Evolutionary conservation across 1,140 invertebrate species (phyloP).

Genomic region (Cydia strobilella): DNA sequence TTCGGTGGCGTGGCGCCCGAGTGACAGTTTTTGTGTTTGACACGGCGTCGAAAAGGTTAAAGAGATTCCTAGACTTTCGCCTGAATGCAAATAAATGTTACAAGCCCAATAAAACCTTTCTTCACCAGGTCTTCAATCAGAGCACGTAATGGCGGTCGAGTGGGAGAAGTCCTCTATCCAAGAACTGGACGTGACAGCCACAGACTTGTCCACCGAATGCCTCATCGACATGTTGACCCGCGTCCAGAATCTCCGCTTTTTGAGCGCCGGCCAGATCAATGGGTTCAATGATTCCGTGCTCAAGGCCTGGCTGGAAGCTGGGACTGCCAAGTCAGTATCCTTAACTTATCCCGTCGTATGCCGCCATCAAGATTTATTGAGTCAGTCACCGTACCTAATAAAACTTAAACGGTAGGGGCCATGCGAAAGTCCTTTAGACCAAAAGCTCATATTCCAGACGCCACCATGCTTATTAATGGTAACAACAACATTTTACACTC

Average conservation of each 20-base stretch:
- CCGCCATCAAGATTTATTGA: too few relatives aligned
- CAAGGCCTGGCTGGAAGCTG: slow-evolving; percentile 93
- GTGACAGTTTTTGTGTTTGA: too few relatives aligned
- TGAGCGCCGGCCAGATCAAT: slow-evolving; percentile 97
- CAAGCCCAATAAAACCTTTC: neutral
- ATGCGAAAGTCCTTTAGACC: too few relatives aligned
- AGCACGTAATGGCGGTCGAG: slow-evolving; percentile 96
- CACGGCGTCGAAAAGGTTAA: too few relatives aligned
- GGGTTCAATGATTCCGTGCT: slow-evolving; percentile 97
- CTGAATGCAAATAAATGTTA: too few relatives aligned
- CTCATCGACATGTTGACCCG: slow-evolving; percentile 95
- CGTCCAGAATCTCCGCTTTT: slow-evolving; percentile 92
- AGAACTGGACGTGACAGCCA: slow-evolving; percentile 98
- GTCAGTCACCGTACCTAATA: too few relatives aligned
- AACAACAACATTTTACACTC: too few relatives aligned
- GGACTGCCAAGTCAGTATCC: slow-evolving; percentile 84
- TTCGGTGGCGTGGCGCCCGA: too few relatives aligned
- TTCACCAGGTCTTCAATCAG: slow-evolving; percentile 89
- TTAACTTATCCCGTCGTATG: neutral
- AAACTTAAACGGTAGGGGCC: too few relatives aligned
- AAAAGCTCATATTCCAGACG: too few relatives aligned
- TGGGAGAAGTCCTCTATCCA: slow-evolving; percentile 98
- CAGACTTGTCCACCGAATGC: slow-evolving; percentile 96
- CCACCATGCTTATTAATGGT: too few relatives aligned
- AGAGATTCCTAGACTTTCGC: too few relatives aligned